Conservation (phyloP, 2,113 vertebrate genomes). For the Xenopus laevis region DNA sequence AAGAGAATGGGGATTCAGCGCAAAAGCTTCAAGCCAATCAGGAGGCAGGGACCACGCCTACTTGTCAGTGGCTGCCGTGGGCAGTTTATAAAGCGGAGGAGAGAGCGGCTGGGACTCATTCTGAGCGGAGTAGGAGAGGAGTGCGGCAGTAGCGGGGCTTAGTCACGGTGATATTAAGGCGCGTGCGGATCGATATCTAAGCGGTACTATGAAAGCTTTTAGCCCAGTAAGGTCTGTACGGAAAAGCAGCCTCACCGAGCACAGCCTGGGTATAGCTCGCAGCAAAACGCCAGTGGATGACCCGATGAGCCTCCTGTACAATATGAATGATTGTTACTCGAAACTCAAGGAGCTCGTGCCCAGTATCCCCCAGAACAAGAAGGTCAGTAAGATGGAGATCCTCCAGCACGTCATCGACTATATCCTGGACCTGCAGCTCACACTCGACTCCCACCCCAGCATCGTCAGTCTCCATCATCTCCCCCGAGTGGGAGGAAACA, state of each 20-base stretch:
- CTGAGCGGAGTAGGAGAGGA: neutral
- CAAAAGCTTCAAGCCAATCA: neutral
- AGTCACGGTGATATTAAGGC: neutral
- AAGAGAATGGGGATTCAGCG: constrained; percentile 2
- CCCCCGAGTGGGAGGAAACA: constrained; percentile 64
- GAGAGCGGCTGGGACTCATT: neutral
- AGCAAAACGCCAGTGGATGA: constrained; percentile 96
- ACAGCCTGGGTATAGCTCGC: constrained; percentile 87
- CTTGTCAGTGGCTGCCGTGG: constrained; percentile 14
- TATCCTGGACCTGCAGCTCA: constrained; percentile 98
- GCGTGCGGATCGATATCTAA: neutral
- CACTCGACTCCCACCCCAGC: constrained; percentile 88
- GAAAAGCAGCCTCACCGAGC: constrained; percentile 85
- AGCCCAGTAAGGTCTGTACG: constrained; percentile 89
- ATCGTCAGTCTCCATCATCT: constrained; percentile 83
- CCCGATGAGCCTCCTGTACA: constrained; percentile 92
- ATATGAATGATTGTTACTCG: constrained; percentile 99
- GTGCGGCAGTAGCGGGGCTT: neutral
- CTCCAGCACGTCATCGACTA: constrained; percentile 99
- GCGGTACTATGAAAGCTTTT: constrained; percentile 88
- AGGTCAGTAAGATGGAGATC: constrained; percentile 99
- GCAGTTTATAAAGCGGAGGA: constrained; percentile 16
- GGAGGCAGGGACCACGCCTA: neutral
- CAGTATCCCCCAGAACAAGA: constrained; percentile 97
- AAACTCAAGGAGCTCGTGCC: constrained; percentile 98